phyloP scores from a whole-genome alignment of 2,113 vertebrate species.

The Perognathus longimembris region DNA sequence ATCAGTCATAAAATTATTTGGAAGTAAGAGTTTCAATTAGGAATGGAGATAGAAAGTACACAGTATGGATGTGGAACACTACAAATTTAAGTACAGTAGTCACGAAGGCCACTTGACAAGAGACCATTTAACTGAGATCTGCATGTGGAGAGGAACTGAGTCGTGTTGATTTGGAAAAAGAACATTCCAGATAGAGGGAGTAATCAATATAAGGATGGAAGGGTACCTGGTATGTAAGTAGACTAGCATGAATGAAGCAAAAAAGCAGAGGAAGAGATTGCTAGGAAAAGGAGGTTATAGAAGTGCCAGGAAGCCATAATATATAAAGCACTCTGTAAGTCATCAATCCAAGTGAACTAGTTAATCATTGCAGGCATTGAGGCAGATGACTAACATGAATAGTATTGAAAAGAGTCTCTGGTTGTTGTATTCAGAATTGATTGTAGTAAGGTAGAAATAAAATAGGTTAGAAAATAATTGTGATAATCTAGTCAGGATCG shows the following conservation, averaged over 20 bases:
- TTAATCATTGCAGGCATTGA: neutral
- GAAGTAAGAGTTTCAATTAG: slow-evolving; percentile 41
- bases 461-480: neutral
- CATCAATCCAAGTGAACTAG: neutral
- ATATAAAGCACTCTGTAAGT: neutral
- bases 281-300: neutral
- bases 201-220: neutral
- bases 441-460: slow-evolving; percentile 6
- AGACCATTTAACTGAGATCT: neutral
- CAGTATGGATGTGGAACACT: neutral
- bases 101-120: neutral
- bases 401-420: neutral
- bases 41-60: neutral
- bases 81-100: neutral
- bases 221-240: neutral
- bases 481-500: neutral
- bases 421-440: neutral
- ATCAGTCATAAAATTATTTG: slow-evolving; percentile 14
- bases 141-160: neutral
- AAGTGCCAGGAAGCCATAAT: neutral
- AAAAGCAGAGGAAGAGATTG: neutral
- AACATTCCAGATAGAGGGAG: neutral
- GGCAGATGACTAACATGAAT: neutral
- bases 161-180: neutral
- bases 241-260: neutral